Evolutionary conservation across 2,888 invertebrate species (phyloP), one percentile per base, ranked within the genome.

Genomic region (Macropis europaea): DNA sequence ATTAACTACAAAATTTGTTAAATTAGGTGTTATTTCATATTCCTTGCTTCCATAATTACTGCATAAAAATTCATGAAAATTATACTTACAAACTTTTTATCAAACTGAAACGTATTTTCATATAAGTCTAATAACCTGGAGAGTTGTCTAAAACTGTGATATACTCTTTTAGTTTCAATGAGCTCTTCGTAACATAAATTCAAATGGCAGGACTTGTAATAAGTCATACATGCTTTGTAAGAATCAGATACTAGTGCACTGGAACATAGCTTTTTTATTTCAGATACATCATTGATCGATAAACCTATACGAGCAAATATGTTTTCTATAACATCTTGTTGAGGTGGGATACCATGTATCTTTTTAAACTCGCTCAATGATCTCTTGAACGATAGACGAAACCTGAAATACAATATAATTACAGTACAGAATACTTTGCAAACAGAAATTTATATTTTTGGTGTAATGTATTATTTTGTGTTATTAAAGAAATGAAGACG

Each of bases 61-160:
- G 5, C 32, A 7, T 4, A 4, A 6, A 9, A 36, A 17, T 50
- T 38, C 26, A 26, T 0, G 17, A 5, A 15, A 63, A 26, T 5
- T 7, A 32, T 64, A 72, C 61, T 68, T 34, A 69, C 67, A 28
- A 63, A 57, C 9, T 42, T 0, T 1, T 24, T 2, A 1, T 38
- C 1, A 94, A 92, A 66, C 94, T 79, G 30, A 91, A 84, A 13
- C 94, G 87, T 56, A 92, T 91, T 84, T 92, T 22, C 22, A 0
- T 73, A 19, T 15, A 73, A 2, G 30, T 64, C 4, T 5, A 77
- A 0, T 9, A 62, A 2, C 6, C 5, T n/a, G 1, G 4, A 2
- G 0, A 57, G 3, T 17, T 50, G 48, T 26, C 3, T 34, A 90
- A 73, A 81, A 91, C 91, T 4, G 95, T 90, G 1, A 91, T 87